A percentile compares a stretch with the other conserved stretches of the same genome.
Evolutionary conservation across 2,888 invertebrate genomes (phyloP).

Genomic region (Rhamphomyia laevipes): DNA sequence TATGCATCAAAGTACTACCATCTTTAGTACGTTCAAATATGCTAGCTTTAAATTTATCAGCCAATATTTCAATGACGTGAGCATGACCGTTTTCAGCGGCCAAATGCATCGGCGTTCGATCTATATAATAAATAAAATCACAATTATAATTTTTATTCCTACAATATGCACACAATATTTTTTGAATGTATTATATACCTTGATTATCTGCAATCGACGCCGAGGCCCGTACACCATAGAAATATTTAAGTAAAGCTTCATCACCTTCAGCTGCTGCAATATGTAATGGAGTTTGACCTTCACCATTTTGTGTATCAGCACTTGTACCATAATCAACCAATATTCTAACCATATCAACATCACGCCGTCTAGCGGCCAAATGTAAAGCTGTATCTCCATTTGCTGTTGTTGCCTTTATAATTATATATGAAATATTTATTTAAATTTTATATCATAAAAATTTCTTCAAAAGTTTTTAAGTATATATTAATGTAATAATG

Average conservation of each 20-base stretch:
- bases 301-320: slow-evolving; percentile 85
- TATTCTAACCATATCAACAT: slow-evolving; percentile 86
- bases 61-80: slow-evolving; percentile 84
- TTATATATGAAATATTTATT: too few species aligned
- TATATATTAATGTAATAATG: too few species aligned
- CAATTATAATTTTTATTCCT: background rate
- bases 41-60: slow-evolving; percentile 96
- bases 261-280: slow-evolving; percentile 94
- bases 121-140: slow-evolving; percentile 37
- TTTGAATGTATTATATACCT: slow-evolving; percentile 39
- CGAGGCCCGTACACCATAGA: slow-evolving; percentile 88
- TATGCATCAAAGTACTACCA: slow-evolving; percentile 97
- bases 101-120: slow-evolving; percentile 93
- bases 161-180: background rate
- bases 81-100: slow-evolving; percentile 98
- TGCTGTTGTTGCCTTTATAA: slow-evolving; percentile 59
- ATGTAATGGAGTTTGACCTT: slow-evolving; percentile 90
- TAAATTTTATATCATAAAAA: too few species aligned
- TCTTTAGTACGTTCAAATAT: slow-evolving; percentile 94
- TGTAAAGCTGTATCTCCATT: slow-evolving; percentile 92
- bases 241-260: slow-evolving; percentile 86
- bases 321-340: slow-evolving; percentile 85
- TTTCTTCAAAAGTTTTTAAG: too few species aligned
- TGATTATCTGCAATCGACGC: slow-evolving; percentile 91
- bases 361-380: slow-evolving; percentile 82